Conservation (phyloP, 1,140 invertebrate genomes). For the Sycobia sp. region DNA sequence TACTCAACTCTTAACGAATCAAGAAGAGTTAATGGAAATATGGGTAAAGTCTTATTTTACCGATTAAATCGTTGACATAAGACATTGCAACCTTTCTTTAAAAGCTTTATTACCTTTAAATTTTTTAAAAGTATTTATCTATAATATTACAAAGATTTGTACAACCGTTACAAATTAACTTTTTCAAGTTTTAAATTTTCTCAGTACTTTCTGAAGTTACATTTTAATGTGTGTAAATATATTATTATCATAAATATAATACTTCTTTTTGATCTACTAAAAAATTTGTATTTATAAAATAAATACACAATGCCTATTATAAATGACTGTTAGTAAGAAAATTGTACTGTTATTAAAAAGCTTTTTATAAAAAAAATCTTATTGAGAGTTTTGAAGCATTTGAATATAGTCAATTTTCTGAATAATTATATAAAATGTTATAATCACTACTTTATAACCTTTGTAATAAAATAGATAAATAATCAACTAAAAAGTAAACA, state of each 20-base stretch:
- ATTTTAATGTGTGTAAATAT: conserved; percentile 21
- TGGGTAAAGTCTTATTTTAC: conserved; percentile 35
- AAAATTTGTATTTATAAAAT: background rate
- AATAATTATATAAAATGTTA: background rate
- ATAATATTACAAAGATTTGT: background rate
- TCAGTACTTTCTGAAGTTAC: background rate
- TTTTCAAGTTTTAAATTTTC: background rate
- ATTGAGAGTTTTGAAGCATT: background rate
- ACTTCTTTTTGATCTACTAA: conserved; percentile 8
- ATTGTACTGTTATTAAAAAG: too few relatives aligned
- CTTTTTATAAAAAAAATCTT: background rate
- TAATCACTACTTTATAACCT: background rate
- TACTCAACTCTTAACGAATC: conserved; percentile 21
- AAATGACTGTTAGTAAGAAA: too few relatives aligned
- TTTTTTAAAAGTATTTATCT: conserved; percentile 9
- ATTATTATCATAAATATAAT: conserved; percentile 17
- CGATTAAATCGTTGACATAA: conserved; percentile 6
- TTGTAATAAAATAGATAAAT: too few relatives aligned
- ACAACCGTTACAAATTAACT: background rate
- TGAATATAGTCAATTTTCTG: background rate
- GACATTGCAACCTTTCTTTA: background rate
- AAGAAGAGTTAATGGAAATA: conserved; percentile 33
- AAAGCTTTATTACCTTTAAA: too few relatives aligned
- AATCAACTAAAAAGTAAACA: too few relatives aligned
- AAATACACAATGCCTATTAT: too few relatives aligned